Evolutionary conservation across 2,113 vertebrate genomes (phyloP).

Genomic region (Protomyctophum bolini): DNA sequence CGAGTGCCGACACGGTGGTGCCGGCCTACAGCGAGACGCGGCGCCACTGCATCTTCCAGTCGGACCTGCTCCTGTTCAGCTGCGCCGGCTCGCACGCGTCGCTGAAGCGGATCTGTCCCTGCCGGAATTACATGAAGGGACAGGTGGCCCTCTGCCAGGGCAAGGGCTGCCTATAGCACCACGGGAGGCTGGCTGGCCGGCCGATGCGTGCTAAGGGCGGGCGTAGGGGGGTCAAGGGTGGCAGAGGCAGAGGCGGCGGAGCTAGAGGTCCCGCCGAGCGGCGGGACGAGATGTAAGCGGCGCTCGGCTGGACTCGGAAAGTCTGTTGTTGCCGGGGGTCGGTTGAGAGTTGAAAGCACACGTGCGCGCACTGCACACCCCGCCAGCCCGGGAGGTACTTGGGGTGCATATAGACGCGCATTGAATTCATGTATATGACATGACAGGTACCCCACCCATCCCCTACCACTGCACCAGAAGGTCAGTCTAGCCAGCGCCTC

Average conservation of each 20-base stretch:
- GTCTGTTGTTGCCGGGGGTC: too few species aligned
- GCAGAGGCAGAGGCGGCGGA: not conserved
- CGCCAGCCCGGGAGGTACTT: too few species aligned
- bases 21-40: slow-evolving; percentile 86
- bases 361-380: too few species aligned
- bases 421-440: too few species aligned
- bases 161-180: slow-evolving; percentile 92
- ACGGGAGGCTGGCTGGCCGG: not conserved
- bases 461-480: too few species aligned
- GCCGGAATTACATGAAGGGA: slow-evolving; percentile 98
- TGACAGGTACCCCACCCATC: too few species aligned
- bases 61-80: slow-evolving; percentile 96
- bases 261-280: too few species aligned
- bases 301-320: too few species aligned
- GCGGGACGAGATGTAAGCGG: too few species aligned
- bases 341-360: too few species aligned
- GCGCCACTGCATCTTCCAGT: slow-evolving; percentile 93
- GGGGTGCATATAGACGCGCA: too few species aligned
- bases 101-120: slow-evolving; percentile 91
- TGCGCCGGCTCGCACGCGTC: slow-evolving; percentile 89
- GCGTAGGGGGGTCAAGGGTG: not conserved
- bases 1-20: slow-evolving; percentile 87
- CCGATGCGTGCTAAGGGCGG: not conserved
- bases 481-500: too few species aligned
- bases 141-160: slow-evolving; percentile 95